Evolutionary conservation across 2,797 vertebrate genomes (phyloP).

Genomic region (Coendou prehensilis): DNA sequence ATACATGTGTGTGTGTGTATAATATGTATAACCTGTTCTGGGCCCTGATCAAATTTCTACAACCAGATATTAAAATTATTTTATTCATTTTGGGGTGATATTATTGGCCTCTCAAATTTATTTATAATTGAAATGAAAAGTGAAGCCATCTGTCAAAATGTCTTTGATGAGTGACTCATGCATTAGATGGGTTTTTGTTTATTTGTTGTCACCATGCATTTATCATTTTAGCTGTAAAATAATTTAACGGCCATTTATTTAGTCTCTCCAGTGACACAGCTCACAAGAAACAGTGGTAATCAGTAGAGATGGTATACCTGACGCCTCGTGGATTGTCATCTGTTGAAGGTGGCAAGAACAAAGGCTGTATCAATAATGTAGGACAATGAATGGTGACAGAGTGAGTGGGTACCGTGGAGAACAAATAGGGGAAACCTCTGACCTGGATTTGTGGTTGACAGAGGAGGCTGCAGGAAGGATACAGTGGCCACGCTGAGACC

Average conservation of each 20-base stretch:
- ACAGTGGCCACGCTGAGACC: not conserved
- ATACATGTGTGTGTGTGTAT: no score
- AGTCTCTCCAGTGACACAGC: not conserved
- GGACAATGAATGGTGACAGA: not conserved
- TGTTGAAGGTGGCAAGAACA: not conserved
- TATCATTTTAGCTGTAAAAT: not conserved
- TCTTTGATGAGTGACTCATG: not conserved
- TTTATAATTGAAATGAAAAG: conserved; percentile 52
- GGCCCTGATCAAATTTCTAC: not conserved
- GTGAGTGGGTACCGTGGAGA: not conserved
- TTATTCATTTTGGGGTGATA: conserved; percentile 33
- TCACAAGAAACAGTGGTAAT: not conserved
- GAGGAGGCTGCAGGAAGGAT: not conserved
- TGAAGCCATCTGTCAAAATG: conserved; percentile 24
- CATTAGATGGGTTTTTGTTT: not conserved
- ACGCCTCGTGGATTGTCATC: not conserved
- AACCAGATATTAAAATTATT: not conserved
- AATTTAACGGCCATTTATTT: not conserved
- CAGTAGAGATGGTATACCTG: not conserved
- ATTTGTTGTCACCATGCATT: not conserved
- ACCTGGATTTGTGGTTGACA: not conserved
- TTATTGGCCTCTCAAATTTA: conserved; percentile 2
- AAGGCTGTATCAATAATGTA: not conserved
- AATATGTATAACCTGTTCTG: not conserved
- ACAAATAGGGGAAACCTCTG: not conserved